Percentiles rank a stretch among this genome's conserved stretches.
Evolutionary conservation across 2,113 vertebrate genomes (phyloP).

Genomic region (Eupsittula cactorum): DNA sequence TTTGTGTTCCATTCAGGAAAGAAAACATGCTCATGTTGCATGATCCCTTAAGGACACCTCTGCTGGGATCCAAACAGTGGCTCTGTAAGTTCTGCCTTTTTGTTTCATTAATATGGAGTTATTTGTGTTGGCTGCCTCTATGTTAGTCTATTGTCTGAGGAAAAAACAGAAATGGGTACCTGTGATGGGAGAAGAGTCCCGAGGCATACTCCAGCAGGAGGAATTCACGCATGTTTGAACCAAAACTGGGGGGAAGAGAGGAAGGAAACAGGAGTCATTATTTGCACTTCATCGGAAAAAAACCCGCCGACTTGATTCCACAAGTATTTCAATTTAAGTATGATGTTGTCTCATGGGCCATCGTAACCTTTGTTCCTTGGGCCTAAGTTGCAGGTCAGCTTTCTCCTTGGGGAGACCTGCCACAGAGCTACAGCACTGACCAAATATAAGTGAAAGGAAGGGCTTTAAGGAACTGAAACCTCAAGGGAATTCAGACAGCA

Average conservation of each 20-base stretch:
- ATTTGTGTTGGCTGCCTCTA: neutral
- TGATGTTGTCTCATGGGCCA: neutral
- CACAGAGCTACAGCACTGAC: neutral
- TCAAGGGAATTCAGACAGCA: neutral
- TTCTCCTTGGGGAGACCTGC: neutral
- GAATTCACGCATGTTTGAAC: conserved; percentile 96
- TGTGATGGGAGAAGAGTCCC: conserved; percentile 94
- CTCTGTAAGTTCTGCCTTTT: neutral
- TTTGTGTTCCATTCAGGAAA: neutral
- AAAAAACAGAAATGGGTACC: conserved; percentile 69
- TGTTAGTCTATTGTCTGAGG: neutral
- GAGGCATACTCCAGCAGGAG: conserved; percentile 95
- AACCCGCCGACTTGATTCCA: neutral
- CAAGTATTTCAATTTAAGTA: neutral
- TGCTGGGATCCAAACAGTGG: neutral
- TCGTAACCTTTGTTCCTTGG: neutral
- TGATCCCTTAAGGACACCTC: neutral
- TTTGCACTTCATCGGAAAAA: neutral
- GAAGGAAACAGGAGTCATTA: neutral
- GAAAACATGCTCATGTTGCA: neutral
- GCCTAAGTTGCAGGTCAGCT: neutral
- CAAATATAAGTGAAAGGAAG: neutral
- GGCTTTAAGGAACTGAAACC: neutral
- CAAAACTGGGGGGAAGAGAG: conserved; percentile 79
- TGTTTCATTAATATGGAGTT: neutral